Base-by-base conservation (phyloP, 2,797 vertebrate species). In the Anniella stebbinsi region DNA sequence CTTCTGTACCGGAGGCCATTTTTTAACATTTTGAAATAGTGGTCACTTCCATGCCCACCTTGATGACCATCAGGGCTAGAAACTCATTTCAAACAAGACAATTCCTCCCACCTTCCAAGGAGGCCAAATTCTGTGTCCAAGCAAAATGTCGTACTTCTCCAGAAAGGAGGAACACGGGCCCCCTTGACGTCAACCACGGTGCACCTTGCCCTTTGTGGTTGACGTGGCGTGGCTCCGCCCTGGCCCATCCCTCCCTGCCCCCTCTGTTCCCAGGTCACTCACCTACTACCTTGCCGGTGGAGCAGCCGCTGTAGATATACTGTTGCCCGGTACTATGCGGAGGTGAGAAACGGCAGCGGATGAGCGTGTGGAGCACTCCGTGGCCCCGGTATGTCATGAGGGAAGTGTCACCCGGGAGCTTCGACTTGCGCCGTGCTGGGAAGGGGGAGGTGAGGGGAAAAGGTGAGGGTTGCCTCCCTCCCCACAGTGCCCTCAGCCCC, bases 371-470 rank as follows among this genome's bases (percentile, higher is more conserved):
- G 77, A 99, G 97, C 38, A 99, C 98, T 2, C 98, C 98, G 0
- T 99, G 98, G 75, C 98, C 98, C 2, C 98, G 97, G 95, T 98
- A 99, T 0, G 98, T 99, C 98, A 99, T 99, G 95, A 99, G 97
- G 0, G 98, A 99, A 45, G 98, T 99, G 96, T 99, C 98, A 0
- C 98, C 98, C 0, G 97, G 97, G 90, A 99, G 97, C 93, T 98
- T 98, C 94, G 98, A 97, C 93, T 97, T 98, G 96, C 98, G 98
- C 94, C 98, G 96, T 87, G 98, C 98, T 98, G 95, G 18, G 75
- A 72, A 15, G 81, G 3, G 25, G 38, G n/a, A 17, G 89, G 28
- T 18, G 0, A 1, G 9, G 38, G 36, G 10, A 38, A 9, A 8
- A 33, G 28, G n/a, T 80, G 12, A 51, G 70, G 33, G 51, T n/a